phyloP scores from a whole-genome alignment of 2,888 invertebrate genomes.

The Lepidochitona cinerea region DNA sequence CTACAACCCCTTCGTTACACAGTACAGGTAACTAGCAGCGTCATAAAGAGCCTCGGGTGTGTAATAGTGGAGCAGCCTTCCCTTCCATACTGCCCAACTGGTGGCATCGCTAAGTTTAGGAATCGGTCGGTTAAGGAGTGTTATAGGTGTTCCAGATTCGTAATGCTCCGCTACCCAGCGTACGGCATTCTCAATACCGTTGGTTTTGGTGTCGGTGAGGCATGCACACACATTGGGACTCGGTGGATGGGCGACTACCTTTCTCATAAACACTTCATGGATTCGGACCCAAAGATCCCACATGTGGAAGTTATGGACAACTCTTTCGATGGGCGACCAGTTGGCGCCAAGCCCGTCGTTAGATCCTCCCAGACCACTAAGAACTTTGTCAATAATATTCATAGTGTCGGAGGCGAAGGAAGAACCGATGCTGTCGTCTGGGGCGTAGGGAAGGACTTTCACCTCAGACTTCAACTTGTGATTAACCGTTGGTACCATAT shows the following conservation, averaged over 20 bases:
- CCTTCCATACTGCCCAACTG: constrained; percentile 52
- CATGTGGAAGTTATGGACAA: constrained; percentile 59
- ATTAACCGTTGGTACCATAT: constrained; percentile 54
- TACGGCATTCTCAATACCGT: constrained; percentile 48
- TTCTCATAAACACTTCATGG: constrained; percentile 26
- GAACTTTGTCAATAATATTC: constrained; percentile 48
- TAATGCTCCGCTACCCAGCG: constrained; percentile 56
- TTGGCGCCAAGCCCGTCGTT: constrained; percentile 54
- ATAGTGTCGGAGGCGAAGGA: constrained; percentile 46
- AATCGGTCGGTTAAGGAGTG: constrained; percentile 55
- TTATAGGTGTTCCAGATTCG: constrained; percentile 56
- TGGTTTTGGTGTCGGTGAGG: constrained; percentile 41
- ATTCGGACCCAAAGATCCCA: constrained; percentile 44
- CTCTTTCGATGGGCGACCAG: constrained; percentile 56
- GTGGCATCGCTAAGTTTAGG: constrained; percentile 51
- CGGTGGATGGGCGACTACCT: constrained; percentile 30
- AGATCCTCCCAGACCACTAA: constrained; percentile 44
- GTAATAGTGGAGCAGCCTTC: constrained; percentile 55
- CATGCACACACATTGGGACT: constrained; percentile 42
- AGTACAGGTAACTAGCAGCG: constrained; percentile 52
- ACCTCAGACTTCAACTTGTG: constrained; percentile 36
- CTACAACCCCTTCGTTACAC: constrained; percentile 32
- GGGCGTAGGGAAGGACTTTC: constrained; percentile 46
- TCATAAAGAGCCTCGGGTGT: constrained; percentile 46
- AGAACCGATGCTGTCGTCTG: constrained; percentile 28